Percentiles rank a stretch among this genome's conserved stretches.
Evolutionary conservation across 2,113 vertebrate species (phyloP).

Genomic region (Bolborhynchus lineola): DNA sequence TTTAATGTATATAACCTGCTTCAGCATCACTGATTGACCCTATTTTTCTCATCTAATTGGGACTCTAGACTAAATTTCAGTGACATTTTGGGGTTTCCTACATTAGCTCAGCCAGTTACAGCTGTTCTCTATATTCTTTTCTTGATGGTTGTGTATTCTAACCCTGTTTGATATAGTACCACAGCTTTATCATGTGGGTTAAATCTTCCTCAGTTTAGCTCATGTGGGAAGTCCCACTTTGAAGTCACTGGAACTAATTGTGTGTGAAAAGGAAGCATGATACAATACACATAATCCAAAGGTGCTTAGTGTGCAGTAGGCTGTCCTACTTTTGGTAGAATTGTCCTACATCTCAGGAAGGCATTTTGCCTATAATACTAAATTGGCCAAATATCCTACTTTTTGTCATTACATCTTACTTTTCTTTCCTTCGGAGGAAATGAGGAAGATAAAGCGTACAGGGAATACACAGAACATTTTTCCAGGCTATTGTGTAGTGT

Average conservation of each 20-base stretch:
- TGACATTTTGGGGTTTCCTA: not conserved
- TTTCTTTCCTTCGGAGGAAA: not conserved
- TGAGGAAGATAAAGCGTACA: not conserved
- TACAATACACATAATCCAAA: not conserved
- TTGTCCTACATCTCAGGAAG: conserved; percentile 16
- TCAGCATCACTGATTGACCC: not conserved
- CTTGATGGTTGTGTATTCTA: not conserved
- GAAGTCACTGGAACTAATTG: not conserved
- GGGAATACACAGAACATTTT: not conserved
- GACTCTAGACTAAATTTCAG: not conserved
- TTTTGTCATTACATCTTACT: not conserved
- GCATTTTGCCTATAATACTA: not conserved
- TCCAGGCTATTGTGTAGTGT: not conserved
- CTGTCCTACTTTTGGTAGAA: conserved; percentile 23
- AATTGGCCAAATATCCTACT: not conserved
- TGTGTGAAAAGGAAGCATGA: not conserved
- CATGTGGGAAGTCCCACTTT: not conserved
- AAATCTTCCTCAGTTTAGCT: not conserved
- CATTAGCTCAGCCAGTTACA: not conserved
- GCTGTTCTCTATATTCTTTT: not conserved
- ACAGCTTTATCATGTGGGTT: not conserved
- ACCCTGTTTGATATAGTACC: not conserved
- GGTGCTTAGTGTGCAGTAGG: not conserved
- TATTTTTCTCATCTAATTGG: not conserved
- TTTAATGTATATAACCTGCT: not conserved